Conservation (phyloP, 1,140 invertebrate species). For the Eueides isabella region DNA sequence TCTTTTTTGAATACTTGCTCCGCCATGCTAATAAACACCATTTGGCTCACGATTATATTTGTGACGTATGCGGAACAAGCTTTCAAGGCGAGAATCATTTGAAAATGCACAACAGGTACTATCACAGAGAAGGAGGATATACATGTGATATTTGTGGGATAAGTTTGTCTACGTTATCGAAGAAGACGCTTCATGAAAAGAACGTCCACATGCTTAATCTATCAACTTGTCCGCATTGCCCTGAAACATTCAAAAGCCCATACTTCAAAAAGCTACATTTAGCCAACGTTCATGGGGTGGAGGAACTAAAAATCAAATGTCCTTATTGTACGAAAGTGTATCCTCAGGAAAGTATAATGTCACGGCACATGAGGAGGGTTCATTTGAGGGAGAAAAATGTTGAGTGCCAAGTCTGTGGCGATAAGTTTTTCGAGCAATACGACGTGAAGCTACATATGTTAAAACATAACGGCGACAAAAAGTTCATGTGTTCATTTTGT, state of each 20-base stretch:
- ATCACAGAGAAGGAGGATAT: slow-evolving; percentile 70
- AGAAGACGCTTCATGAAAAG: slow-evolving; percentile 69
- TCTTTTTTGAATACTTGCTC: slow-evolving; percentile 71
- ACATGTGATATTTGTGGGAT: slow-evolving; percentile 65
- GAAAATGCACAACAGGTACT: slow-evolving; percentile 75
- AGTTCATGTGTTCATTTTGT: slow-evolving; percentile 83
- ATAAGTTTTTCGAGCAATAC: slow-evolving; percentile 87
- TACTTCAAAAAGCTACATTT: slow-evolving; percentile 73
- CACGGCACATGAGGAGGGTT: slow-evolving; percentile 69
- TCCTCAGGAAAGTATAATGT: slow-evolving; percentile 74
- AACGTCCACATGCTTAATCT: slow-evolving; percentile 69
- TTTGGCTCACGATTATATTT: slow-evolving; percentile 70
- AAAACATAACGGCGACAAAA: slow-evolving; percentile 86
- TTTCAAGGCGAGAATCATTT: slow-evolving; percentile 75
- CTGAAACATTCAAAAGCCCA: slow-evolving; percentile 71
- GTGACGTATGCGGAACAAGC: slow-evolving; percentile 71
- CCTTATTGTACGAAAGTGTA: slow-evolving; percentile 69
- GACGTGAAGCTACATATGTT: slow-evolving; percentile 87
- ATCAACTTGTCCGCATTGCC: slow-evolving; percentile 63
- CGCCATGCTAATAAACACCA: slow-evolving; percentile 74
- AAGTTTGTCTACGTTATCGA: slow-evolving; percentile 60
- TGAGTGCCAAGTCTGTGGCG: slow-evolving; percentile 80
- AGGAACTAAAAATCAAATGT: slow-evolving; percentile 72
- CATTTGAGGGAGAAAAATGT: slow-evolving; percentile 73
- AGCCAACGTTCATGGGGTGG: slow-evolving; percentile 70